Conservation (phyloP, 2,797 vertebrate genomes). For the Agapornis canus region DNA sequence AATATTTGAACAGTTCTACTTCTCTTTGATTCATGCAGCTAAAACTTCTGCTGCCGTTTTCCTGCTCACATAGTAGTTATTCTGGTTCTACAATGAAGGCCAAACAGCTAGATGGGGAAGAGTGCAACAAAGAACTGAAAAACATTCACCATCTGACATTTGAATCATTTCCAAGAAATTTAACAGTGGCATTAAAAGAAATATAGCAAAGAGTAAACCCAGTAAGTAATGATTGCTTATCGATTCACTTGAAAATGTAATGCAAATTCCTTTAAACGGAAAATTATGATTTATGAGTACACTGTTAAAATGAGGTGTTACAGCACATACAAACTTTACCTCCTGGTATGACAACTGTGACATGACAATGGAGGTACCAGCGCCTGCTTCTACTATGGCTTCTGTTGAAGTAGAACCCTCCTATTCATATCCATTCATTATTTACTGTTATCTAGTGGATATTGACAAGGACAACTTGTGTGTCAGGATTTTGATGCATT, state of each 20-base stretch:
- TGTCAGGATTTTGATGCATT: neutral
- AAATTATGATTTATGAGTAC: neutral
- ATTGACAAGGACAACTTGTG: neutral
- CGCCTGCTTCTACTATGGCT: neutral
- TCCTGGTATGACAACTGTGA: neutral
- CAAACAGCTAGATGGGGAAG: slow-evolving; percentile 7
- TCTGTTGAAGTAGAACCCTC: neutral
- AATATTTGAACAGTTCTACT: neutral
- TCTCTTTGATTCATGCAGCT: neutral
- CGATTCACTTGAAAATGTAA: neutral
- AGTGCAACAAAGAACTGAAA: slow-evolving; percentile 21
- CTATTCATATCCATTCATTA: neutral
- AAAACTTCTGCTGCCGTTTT: neutral
- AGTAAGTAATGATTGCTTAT: neutral
- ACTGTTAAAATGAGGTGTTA: neutral
- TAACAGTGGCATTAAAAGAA: neutral
- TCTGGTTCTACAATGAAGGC: neutral
- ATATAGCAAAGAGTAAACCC: neutral
- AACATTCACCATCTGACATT: slow-evolving; percentile 27
- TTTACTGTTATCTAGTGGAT: neutral
- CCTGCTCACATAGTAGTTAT: neutral
- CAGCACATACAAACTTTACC: neutral
- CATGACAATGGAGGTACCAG: neutral
- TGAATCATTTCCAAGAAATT: slow-evolving; percentile 21
- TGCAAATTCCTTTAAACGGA: neutral